Evolutionary conservation across 2,113 vertebrate species (phyloP).

Genomic region (Megaleporinus macrocephalus): DNA sequence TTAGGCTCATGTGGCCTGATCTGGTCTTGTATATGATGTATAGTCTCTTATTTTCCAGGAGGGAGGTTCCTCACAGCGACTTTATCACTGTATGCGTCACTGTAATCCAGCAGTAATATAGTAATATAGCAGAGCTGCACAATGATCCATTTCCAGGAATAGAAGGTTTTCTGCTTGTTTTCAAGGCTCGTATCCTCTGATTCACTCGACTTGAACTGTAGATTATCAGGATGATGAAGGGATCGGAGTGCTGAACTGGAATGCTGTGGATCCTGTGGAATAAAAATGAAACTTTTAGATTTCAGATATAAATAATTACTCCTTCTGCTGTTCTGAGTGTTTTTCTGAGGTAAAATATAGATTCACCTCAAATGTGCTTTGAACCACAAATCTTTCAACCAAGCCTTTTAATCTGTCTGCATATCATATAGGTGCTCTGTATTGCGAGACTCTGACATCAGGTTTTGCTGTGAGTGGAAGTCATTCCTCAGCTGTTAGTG

Average conservation of each 20-base stretch:
- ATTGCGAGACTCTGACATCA: not conserved
- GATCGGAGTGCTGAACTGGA: too few relatives aligned
- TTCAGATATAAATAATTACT: too few relatives aligned
- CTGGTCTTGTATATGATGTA: not conserved
- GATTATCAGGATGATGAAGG: too few relatives aligned
- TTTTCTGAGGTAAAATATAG: too few relatives aligned
- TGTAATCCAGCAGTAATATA: slow-evolving; percentile 26
- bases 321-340: too few relatives aligned
- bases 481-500: not conserved
- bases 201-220: not conserved
- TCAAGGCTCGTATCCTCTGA: not conserved
- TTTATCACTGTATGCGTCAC: not conserved
- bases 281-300: too few relatives aligned
- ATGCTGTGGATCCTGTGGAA: too few relatives aligned
- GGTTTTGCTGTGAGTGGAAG: not conserved
- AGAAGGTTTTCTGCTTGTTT: slow-evolving; percentile 3
- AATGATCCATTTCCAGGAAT: slow-evolving; percentile 41
- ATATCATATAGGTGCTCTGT: not conserved
- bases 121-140: slow-evolving; percentile 6
- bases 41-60: not conserved
- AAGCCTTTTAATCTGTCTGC: not conserved
- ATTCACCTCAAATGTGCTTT: not conserved
- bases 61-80: not conserved
- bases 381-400: not conserved
- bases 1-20: not conserved